Evolutionary conservation across 2,888 invertebrate species (phyloP).

Genomic region (Stramonita haemastoma): DNA sequence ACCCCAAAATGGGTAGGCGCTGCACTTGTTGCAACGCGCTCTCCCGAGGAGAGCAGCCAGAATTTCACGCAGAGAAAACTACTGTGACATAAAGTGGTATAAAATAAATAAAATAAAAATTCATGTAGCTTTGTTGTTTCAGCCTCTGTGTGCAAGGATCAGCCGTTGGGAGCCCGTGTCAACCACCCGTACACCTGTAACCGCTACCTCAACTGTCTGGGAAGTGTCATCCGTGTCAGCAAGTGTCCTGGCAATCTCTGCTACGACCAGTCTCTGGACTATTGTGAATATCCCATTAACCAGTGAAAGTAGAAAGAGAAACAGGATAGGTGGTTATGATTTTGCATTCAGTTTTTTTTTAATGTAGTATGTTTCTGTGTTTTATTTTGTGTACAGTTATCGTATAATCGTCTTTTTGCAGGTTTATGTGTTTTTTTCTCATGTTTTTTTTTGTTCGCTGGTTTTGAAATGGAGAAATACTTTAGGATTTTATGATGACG

Average conservation of each 20-base stretch:
- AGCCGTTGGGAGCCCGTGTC: not conserved
- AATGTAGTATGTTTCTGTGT: not conserved
- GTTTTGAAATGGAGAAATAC: too few species aligned
- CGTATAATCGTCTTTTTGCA: not conserved
- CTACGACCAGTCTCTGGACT: not conserved
- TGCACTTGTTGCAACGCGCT: too few species aligned
- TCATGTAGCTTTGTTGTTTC: too few species aligned
- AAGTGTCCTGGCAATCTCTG: slow-evolving; percentile 1
- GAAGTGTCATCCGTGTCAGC: not conserved
- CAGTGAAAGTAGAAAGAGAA: not conserved
- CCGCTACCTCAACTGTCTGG: slow-evolving; percentile 23
- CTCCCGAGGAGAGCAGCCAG: too few species aligned
- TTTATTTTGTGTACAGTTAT: not conserved
- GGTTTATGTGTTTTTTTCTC: not conserved
- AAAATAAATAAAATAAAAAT: too few species aligned
- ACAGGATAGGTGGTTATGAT: not conserved
- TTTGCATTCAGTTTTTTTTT: not conserved
- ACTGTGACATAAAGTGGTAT: too few species aligned
- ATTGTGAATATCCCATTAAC: not conserved
- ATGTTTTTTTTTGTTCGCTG: not conserved
- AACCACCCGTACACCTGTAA: slow-evolving; percentile 24
- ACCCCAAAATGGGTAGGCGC: too few species aligned
- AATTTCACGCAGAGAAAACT: too few species aligned
- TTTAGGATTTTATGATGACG: too few species aligned
- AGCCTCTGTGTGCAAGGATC: not conserved